Conservation (phyloP, 2,113 vertebrate genomes). For the Morone chrysops region DNA sequence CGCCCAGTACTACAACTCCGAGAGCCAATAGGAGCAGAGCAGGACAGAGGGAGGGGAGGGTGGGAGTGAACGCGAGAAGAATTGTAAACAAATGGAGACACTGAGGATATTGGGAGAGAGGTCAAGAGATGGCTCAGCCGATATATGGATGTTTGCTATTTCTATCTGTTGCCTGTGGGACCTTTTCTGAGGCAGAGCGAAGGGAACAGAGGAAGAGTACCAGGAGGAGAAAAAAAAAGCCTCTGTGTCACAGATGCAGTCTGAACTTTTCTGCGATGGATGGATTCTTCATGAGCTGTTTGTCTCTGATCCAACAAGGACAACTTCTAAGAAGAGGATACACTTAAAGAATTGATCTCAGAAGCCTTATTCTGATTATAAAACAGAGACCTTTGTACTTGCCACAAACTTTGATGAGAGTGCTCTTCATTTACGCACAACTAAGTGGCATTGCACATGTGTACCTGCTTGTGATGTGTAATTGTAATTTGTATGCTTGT, state of each 20-base stretch:
- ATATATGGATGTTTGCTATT: conserved; percentile 77
- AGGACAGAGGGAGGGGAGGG: conserved; percentile 57
- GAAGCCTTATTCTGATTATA: conserved; percentile 37
- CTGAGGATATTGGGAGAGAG: conserved; percentile 75
- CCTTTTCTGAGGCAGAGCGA: conserved; percentile 66
- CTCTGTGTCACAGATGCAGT: conserved; percentile 42
- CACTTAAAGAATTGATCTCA: conserved; percentile 32
- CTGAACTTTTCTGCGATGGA: conserved; percentile 42
- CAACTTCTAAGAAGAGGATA: conserved; percentile 39
- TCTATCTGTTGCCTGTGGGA: conserved; percentile 74
- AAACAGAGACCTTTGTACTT: conserved; percentile 42
- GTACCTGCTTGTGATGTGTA: conserved; percentile 63
- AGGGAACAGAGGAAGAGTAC: conserved; percentile 57
- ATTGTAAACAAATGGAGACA: conserved; percentile 70
- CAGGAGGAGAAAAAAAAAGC: conserved; percentile 15
- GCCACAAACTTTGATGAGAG: conserved; percentile 46
- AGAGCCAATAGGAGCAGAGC: conserved; percentile 86
- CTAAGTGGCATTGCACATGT: conserved; percentile 65
- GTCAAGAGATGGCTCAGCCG: conserved; percentile 70
- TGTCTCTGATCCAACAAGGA: conserved; percentile 43
- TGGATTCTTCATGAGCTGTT: conserved; percentile 66
- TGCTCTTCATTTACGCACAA: conserved; percentile 72
- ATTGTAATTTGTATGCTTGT: conserved; percentile 56
- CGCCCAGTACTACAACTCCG: conserved; percentile 87
- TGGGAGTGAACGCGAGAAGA: conserved; percentile 62